These are phyloP conservation scores for Helicoverpa armigera DNA, from an alignment of 1,140 invertebrate species.

Conservation along the genomic window DNA sequence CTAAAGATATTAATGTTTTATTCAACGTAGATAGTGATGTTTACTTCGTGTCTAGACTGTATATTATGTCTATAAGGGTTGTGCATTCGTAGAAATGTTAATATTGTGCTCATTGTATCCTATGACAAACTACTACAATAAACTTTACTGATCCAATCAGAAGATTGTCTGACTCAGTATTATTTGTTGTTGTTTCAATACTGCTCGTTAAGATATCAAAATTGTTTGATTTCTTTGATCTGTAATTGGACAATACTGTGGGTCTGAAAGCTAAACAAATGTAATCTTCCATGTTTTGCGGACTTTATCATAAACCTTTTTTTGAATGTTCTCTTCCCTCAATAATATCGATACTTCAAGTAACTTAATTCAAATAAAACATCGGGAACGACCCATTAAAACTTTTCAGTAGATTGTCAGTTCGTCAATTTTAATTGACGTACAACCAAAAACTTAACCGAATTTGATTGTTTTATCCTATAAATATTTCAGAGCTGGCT, in stretches of 20 bases:
- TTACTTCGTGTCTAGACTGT: slow-evolving; percentile 21
- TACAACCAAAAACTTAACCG: background rate
- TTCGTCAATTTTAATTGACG: slow-evolving; percentile 25
- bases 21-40: slow-evolving; percentile 5
- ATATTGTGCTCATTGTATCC: background rate
- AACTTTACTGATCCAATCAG: slow-evolving; percentile 3
- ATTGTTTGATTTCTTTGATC: background rate
- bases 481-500: background rate
- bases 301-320: background rate
- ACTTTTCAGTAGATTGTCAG: slow-evolving; percentile 13
- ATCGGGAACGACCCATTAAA: background rate
- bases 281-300: background rate
- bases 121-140: background rate
- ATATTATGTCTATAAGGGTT: background rate
- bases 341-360: background rate
- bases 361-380: background rate
- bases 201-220: slow-evolving; percentile 2
- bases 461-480: slow-evolving; percentile 2
- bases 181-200: background rate
- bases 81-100: background rate
- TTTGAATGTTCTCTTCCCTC: too few species aligned
- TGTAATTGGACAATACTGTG: background rate
- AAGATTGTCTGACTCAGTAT: background rate
- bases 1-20: slow-evolving; percentile 3
- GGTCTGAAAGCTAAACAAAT: background rate